These are phyloP conservation scores for Eurystomus gularis DNA, from an alignment of 2,113 vertebrate genomes.

Conservation along the genomic window DNA sequence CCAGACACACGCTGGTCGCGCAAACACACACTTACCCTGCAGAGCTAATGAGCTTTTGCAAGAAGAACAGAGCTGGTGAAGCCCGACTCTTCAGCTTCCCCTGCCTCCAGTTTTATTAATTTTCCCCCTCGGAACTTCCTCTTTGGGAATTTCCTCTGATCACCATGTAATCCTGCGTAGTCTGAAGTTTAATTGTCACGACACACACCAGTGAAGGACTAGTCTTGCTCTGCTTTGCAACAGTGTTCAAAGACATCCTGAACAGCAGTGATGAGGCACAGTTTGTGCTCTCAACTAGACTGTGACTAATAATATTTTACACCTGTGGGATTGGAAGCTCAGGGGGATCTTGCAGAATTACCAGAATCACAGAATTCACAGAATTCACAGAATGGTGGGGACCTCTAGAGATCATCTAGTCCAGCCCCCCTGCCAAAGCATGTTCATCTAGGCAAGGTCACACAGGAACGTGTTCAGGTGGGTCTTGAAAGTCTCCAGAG, in stretches of 20 bases:
- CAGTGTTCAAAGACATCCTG: accelerated
- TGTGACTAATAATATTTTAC: neutral
- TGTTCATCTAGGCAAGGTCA: no score
- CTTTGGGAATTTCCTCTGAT: neutral
- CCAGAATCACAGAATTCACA: no score
- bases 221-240: neutral
- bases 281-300: accelerated
- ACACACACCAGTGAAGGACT: neutral
- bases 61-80: neutral
- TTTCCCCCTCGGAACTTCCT: neutral
- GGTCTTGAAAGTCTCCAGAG: no score
- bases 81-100: neutral
- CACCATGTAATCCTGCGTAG: no score
- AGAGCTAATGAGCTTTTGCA: neutral
- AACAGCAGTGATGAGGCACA: accelerated
- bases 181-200: neutral
- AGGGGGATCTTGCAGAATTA: neutral
- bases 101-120: neutral
- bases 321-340: neutral
- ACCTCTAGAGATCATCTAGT: no score
- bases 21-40: neutral
- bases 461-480: no score
- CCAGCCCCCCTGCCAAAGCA: no score
- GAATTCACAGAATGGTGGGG: no score
- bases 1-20: neutral